Percentiles rank a stretch among this genome's conserved stretches.
phyloP scores from a whole-genome alignment of 1,140 invertebrate species.

The Pentalonia nigronervosa region DNA sequence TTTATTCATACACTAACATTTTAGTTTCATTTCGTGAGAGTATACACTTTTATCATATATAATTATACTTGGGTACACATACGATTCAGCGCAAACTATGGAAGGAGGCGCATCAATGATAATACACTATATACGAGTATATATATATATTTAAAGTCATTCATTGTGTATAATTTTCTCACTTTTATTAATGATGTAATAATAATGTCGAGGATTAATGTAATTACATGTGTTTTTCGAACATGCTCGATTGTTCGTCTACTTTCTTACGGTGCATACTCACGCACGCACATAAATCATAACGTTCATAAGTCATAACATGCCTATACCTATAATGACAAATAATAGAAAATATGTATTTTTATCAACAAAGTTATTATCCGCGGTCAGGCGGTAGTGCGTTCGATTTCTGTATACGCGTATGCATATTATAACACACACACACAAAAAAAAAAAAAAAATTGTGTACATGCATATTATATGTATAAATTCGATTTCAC shows the following conservation, averaged over 20 bases:
- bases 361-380: conserved; percentile 7
- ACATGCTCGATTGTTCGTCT: background rate
- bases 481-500: background rate
- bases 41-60: background rate
- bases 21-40: background rate
- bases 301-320: background rate
- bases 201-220: background rate
- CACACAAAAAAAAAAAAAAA: too few relatives aligned
- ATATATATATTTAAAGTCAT: background rate
- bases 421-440: background rate
- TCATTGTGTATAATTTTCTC: conserved; percentile 26
- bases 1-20: background rate
- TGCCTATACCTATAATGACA: background rate
- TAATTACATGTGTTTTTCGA: conserved; percentile 29
- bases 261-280: background rate
- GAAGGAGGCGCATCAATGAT: background rate
- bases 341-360: background rate
- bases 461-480: too few relatives aligned
- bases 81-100: background rate
- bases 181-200: conserved; percentile 39
- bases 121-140: background rate
- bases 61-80: background rate
- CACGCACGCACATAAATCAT: background rate
- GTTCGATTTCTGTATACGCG: background rate
- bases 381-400: background rate